These are phyloP conservation scores for Cheirogaleus major DNA, from an alignment of 2,797 vertebrate species.

Conservation along the genomic window DNA sequence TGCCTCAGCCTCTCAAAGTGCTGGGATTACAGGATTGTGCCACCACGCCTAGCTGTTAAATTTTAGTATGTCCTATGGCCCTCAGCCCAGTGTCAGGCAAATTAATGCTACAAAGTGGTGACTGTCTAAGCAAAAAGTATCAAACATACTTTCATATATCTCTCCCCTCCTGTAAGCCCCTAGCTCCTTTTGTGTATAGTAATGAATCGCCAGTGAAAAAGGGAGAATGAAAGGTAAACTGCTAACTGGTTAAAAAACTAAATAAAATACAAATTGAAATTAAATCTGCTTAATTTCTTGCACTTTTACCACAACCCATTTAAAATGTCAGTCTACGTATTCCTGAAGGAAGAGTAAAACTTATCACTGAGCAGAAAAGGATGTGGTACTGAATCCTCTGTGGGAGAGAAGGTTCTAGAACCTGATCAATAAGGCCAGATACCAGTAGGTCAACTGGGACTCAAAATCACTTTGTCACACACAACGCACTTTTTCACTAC, in stretches of 20 bases:
- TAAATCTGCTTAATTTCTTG: neutral
- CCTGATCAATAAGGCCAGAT: neutral
- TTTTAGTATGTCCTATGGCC: neutral
- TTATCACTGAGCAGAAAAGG: neutral
- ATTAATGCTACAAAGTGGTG: neutral
- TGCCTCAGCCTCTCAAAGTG: too few species aligned
- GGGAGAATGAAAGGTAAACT: neutral
- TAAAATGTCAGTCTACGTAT: neutral
- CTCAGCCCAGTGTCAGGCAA: neutral
- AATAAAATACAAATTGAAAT: constrained; percentile 24
- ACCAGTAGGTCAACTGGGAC: neutral
- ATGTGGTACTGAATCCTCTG: neutral
- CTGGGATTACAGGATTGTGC: neutral
- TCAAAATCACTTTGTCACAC: neutral
- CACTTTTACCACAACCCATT: neutral
- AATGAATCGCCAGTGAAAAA: neutral
- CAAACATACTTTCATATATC: rapidly evolving
- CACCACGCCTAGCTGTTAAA: neutral
- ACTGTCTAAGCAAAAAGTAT: neutral
- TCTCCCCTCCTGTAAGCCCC: neutral
- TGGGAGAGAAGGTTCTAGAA: neutral
- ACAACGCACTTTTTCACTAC: neutral
- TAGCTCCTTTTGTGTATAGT: neutral
- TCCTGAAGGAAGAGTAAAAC: neutral
- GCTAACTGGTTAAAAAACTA: neutral